Percentiles rank a stretch among this genome's conserved stretches.
Conservation (phyloP, 2,888 invertebrate species). For the Flexamia atlantica region DNA sequence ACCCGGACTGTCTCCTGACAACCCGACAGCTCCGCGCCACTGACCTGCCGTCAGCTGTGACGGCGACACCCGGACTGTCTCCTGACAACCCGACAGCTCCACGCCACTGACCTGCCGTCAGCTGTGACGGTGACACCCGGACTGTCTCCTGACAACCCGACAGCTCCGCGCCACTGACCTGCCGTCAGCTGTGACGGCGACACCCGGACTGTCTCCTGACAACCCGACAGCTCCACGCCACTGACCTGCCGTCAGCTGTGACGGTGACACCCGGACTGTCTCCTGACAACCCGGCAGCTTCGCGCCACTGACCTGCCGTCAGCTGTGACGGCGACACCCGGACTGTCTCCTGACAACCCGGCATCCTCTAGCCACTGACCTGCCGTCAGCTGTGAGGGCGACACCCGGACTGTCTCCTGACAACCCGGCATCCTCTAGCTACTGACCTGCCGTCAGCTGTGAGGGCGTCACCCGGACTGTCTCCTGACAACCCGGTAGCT, state of each 20-base stretch:
- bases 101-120: conserved; percentile 30
- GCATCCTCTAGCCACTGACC: background rate
- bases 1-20: background rate
- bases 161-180: background rate
- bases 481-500: conserved; percentile 6
- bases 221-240: no score
- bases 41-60: no score
- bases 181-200: no score
- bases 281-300: conserved; percentile 5
- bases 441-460: no score
- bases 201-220: background rate
- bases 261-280: background rate
- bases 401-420: background rate
- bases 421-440: no score
- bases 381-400: no score
- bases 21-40: no score
- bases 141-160: background rate
- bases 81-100: conserved; percentile 9
- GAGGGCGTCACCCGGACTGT: background rate
- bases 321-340: background rate
- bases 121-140: background rate
- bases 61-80: background rate
- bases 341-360: background rate
- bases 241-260: no score
- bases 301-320: conserved; percentile 30